Base-by-base conservation (phyloP, 2,797 vertebrate species). In the Meriones psammophilus region DNA sequence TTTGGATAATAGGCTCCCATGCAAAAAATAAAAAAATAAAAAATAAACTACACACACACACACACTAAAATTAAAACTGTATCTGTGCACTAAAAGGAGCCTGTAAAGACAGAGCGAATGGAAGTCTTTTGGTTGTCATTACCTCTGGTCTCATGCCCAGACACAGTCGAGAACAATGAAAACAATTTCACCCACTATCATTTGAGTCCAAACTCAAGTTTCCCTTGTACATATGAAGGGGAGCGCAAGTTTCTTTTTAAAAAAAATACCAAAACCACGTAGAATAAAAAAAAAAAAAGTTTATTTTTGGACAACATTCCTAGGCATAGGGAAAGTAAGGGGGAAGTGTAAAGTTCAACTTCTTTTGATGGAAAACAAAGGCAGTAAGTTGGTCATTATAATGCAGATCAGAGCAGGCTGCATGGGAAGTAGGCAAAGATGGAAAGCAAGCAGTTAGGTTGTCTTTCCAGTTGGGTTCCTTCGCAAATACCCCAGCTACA, bases 261-360 rank as follows among this genome's bases (percentile, higher is more conserved):
- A 3, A 58, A 94, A 91, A 81, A 30, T 22, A 12, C n/a, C 77
- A 58, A 36, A 39, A 10, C 13, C 20, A 17, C 30, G 8, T 50
- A 50, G 50, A 50, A 18, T 28, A 84, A 39, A 93, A 50, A 87
- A 93, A 50, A 87, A 83, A 89, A 89, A 84, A 68, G 26, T 6
- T 54, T 86, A 78, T 84, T 94, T 64, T 93, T 87, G 76, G 85
- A 96, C 94, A 95, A n/a, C 42, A 88, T 68, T 94, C 36, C 60
- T 26, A 46, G 60, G 74, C 84, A 15, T 33, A 33, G 42, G 62
- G 81, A 93, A 96, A 39, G 56, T 91, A 69, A 18, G 33, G n/a
- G 62, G 60, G 60, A 90, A 85, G 39, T 69, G 15, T 83, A 89
- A 79, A 83, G n/a, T 15, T 91, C 71, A 46, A 77, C 0, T 9